These are phyloP conservation scores for Brachyrhaphis roseni DNA, from an alignment of 2,797 vertebrate genomes.

Conservation along the genomic window DNA sequence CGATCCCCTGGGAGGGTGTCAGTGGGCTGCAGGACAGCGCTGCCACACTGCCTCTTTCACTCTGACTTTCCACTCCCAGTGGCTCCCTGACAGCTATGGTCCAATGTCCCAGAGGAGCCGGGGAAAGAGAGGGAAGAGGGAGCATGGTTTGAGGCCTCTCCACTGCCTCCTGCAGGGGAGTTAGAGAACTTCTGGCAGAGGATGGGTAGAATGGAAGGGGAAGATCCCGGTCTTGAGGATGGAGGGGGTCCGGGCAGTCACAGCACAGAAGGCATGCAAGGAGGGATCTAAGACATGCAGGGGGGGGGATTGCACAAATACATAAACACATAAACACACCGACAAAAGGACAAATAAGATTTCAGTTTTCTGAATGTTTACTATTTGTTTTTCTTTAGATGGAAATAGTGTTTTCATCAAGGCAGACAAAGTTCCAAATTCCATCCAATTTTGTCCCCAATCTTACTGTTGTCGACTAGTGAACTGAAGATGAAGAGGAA, in stretches of 20 bases:
- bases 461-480: neutral
- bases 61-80: slow-evolving; percentile 10
- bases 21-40: slow-evolving; percentile 74
- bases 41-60: slow-evolving; percentile 55
- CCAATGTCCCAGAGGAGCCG: slow-evolving; percentile 13
- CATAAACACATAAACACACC: slow-evolving; percentile 11
- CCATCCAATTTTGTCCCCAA: neutral
- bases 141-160: slow-evolving; percentile 68
- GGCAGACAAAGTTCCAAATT: neutral
- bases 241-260: slow-evolving; percentile 57
- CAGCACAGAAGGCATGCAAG: slow-evolving; percentile 78
- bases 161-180: slow-evolving; percentile 48
- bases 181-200: slow-evolving; percentile 44
- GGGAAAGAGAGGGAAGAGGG: slow-evolving; percentile 36
- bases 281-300: slow-evolving; percentile 75
- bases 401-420: neutral
- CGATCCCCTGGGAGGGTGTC: slow-evolving; percentile 59
- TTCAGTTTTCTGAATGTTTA: neutral
- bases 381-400: neutral
- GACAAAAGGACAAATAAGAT: neutral
- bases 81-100: slow-evolving; percentile 14
- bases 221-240: slow-evolving; percentile 49
- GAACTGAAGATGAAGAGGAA: neutral
- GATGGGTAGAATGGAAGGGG: slow-evolving; percentile 42
- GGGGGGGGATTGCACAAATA: slow-evolving; percentile 32